Evolutionary conservation across 2,888 invertebrate species (phyloP), one percentile per base, ranked within the genome.

Genomic region (Ethmia dodecea): DNA sequence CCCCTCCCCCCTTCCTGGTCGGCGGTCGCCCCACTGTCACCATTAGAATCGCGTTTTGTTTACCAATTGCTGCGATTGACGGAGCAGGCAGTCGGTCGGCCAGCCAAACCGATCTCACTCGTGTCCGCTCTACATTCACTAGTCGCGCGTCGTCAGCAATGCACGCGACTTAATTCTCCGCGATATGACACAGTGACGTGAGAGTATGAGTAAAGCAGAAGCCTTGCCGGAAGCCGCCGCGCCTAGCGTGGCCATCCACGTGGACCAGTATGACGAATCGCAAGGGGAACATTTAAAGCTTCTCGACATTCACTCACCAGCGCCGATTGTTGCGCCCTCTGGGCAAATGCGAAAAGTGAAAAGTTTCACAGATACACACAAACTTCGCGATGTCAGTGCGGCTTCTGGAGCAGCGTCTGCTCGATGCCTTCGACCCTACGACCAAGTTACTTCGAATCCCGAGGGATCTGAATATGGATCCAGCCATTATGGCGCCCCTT

Each of bases 1-100:
- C 94, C 94, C 88, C 94, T 93, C 86, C 95, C 96, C 94, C 94
- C 94, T 94, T 67, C 70, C 64, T 65, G 68, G n/a, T n/a, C n/a
- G n/a, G n/a, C 60, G 42, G 49, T 55, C 60, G 61, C 61, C 72
- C 78, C 80, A 75, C 59, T 60, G 59, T 47, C 48, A 55, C 60
- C 62, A 35, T 20, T 16, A 40, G 65, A 72, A 64, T 76, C 77
- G 69, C 68, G 76, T 63, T 78, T 71, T 81, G 81, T 83, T 83
- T 81, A 84, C 84, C 78, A 79, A 83, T 79, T 83, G 74, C 69
- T 57, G 66, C 80, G 80, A 80, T 74, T 78, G 78, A 80, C 78
- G 73, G 78, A 71, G 67, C 75, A 83, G 86, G 81, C 73, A 69
- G 75, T 75, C 74, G 71, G 73, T 62, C 68, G 68, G 55, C 72